Percentiles rank a stretch among this genome's conserved stretches.
These are phyloP conservation scores for Lithophane socia DNA, from an alignment of 2,888 invertebrate genomes.

Conservation along the genomic window DNA sequence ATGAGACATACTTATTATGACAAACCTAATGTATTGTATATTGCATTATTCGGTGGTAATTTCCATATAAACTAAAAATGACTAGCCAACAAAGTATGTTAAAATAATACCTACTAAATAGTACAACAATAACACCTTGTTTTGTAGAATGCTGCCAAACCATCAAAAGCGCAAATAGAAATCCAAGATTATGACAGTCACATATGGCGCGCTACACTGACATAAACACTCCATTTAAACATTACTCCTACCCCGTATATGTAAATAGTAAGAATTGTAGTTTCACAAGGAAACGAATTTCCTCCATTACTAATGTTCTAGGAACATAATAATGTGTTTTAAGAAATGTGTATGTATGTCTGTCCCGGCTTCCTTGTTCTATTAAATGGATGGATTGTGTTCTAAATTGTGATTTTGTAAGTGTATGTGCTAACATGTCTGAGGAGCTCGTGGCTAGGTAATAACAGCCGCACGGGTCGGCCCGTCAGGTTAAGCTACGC, in stretches of 20 bases:
- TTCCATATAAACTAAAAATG: not conserved
- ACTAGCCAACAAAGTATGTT: not conserved
- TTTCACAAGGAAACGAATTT: constrained; percentile 78
- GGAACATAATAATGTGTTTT: constrained; percentile 75
- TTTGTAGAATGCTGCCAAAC: not conserved
- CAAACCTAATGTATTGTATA: not conserved
- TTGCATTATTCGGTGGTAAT: not conserved
- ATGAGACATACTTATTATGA: not conserved
- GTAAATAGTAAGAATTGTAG: constrained; percentile 65
- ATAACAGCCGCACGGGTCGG: no score
- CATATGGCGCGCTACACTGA: not conserved
- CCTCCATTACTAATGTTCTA: constrained; percentile 74
- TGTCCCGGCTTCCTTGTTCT: constrained; percentile 72
- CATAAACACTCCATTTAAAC: constrained; percentile 38
- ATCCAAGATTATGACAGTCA: not conserved
- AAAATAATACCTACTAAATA: no score
- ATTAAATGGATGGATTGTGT: constrained; percentile 53
- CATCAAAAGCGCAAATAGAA: not conserved
- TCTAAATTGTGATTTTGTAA: constrained; percentile 50
- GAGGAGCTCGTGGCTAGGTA: no score
- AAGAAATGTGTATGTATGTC: constrained; percentile 64
- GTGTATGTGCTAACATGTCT: constrained; percentile 25
- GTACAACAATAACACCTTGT: no score
- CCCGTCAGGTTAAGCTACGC: no score
- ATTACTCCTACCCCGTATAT: constrained; percentile 30